A percentile compares a stretch with the other conserved stretches of the same genome.
Conservation (phyloP, 2,888 invertebrate species). For the Agonopterix alstromeriana region DNA sequence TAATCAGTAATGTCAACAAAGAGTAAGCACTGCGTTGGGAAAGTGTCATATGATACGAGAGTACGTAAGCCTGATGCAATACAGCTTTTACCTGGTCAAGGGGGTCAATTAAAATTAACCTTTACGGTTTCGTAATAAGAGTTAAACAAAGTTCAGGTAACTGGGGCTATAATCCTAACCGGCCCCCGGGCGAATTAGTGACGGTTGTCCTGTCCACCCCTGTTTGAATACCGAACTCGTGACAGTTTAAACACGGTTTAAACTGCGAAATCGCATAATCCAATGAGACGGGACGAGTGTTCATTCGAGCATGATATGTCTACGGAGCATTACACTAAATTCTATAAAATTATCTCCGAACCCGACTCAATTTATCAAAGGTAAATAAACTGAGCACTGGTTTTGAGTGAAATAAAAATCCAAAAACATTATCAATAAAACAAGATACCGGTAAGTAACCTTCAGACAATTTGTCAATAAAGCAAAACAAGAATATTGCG, state of each 20-base stretch:
- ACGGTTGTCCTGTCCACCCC: slow-evolving; percentile 44
- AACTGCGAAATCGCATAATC: slow-evolving; percentile 66
- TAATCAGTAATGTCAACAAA: slow-evolving; percentile 21
- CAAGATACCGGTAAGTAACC: neutral
- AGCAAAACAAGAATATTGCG: slow-evolving; percentile 13
- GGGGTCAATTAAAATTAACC: slow-evolving; percentile 17
- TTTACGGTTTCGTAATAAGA: slow-evolving; percentile 21
- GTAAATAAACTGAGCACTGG: too few relatives aligned
- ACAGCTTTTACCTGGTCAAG: slow-evolving; percentile 19
- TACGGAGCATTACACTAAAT: slow-evolving; percentile 7
- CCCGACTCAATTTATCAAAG: neutral
- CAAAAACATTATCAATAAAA: too few relatives aligned
- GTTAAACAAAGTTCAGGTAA: slow-evolving; percentile 12
- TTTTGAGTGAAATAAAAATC: too few relatives aligned
- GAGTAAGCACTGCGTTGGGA: slow-evolving; percentile 14
- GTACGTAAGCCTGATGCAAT: slow-evolving; percentile 15
- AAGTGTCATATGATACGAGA: slow-evolving; percentile 29
- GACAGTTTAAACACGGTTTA: slow-evolving; percentile 60
- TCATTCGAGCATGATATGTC: slow-evolving; percentile 37
- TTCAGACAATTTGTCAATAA: slow-evolving; percentile 1
- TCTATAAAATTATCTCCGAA: slow-evolving; percentile 1
- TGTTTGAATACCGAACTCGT: slow-evolving; percentile 40
- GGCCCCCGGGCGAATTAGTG: slow-evolving; percentile 36
- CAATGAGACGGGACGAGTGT: slow-evolving; percentile 51
- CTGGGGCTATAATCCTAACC: slow-evolving; percentile 11